These are phyloP conservation scores for Rotaria magnacalcarata DNA, from an alignment of 2,888 invertebrate species.

Conservation along the genomic window DNA sequence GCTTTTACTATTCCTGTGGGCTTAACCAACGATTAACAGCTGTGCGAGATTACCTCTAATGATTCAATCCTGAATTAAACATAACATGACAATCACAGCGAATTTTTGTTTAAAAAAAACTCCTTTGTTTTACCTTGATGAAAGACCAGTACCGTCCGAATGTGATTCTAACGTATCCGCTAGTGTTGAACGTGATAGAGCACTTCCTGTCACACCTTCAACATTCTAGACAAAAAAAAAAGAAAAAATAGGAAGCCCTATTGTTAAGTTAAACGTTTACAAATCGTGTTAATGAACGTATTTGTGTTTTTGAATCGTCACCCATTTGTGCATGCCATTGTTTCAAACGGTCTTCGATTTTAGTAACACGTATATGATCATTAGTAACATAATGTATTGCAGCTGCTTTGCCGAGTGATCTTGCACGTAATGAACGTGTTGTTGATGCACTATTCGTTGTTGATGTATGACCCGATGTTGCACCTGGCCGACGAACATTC, in stretches of 20 bases:
- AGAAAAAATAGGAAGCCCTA: neutral
- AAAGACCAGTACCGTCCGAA: neutral
- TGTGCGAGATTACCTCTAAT: too few relatives aligned
- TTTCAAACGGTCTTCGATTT: constrained; percentile 17
- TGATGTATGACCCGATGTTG: neutral
- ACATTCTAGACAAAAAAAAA: neutral
- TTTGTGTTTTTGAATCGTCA: constrained; percentile 13
- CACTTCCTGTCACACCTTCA: neutral
- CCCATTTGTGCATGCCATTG: constrained; percentile 32
- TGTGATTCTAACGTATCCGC: neutral
- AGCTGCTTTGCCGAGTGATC: neutral
- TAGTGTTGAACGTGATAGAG: neutral
- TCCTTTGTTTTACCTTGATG: neutral
- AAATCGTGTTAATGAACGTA: neutral
- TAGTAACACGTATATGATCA: neutral
- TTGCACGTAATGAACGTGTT: neutral
- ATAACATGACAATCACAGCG: neutral
- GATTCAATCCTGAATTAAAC: too few relatives aligned
- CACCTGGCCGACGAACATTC: neutral
- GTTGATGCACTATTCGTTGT: neutral
- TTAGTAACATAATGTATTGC: neutral
- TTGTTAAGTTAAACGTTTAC: neutral
- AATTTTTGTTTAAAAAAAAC: neutral
- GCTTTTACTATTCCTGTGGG: too few relatives aligned
- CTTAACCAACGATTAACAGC: too few relatives aligned